Conservation (phyloP, 2,113 vertebrate species). For the Cyanoliseus patagonus region DNA sequence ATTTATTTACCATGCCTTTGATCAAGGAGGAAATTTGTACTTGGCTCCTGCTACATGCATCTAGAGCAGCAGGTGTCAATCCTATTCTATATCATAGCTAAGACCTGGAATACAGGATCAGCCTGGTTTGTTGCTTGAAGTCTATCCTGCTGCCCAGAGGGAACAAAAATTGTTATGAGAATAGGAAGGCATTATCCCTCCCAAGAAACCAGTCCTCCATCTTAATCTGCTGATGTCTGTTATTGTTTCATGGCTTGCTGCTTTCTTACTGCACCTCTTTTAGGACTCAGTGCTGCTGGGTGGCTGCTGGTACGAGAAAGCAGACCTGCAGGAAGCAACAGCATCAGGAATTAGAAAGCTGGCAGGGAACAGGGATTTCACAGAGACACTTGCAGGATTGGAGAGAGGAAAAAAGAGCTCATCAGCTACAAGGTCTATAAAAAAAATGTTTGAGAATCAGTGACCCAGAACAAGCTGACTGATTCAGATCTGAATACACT, state of each 20-base stretch:
- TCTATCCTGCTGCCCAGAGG: neutral
- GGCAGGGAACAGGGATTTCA: neutral
- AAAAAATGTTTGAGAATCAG: neutral
- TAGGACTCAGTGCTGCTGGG: neutral
- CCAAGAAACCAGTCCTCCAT: neutral
- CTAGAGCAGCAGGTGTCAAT: neutral
- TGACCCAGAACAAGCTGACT: neutral
- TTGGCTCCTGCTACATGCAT: neutral
- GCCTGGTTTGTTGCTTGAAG: neutral
- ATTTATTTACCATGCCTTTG: neutral
- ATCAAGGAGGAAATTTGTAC: neutral
- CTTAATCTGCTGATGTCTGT: neutral
- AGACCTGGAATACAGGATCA: neutral
- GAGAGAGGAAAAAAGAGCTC: neutral
- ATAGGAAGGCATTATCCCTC: neutral
- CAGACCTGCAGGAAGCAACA: neutral
- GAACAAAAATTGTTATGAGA: neutral
- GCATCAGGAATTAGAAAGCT: neutral
- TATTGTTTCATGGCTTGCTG: neutral
- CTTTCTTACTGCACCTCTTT: neutral
- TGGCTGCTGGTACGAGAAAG: neutral
- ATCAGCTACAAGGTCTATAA: neutral
- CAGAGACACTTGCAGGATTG: neutral
- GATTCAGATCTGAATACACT: neutral
- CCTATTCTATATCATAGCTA: neutral